Conservation (phyloP, 2,888 invertebrate species). For the Latrodectus hesperus region DNA sequence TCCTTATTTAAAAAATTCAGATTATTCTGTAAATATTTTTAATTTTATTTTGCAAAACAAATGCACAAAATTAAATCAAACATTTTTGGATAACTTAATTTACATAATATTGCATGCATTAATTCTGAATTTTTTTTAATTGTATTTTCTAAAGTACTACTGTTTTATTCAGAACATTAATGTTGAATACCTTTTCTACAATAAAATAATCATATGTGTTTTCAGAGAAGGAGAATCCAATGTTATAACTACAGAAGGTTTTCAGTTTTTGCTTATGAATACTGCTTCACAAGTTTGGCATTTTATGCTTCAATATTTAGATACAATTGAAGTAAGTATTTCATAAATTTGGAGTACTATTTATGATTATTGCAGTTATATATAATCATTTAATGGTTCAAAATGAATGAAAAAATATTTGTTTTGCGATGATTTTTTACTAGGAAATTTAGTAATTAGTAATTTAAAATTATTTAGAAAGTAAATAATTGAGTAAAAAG, state of each 20-base stretch:
- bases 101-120: not conserved
- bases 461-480: no score
- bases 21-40: no score
- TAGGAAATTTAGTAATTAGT: no score
- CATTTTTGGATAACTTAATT: not conserved
- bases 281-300: constrained; percentile 97
- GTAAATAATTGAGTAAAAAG: no score
- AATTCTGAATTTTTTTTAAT: not conserved
- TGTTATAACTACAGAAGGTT: constrained; percentile 94
- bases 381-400: not conserved
- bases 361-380: not conserved
- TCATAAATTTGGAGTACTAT: not conserved
- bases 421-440: not conserved
- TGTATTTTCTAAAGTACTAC: not conserved
- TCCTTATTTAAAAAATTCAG: no score
- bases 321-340: constrained; percentile 84
- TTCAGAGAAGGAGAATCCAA: constrained; percentile 75
- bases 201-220: not conserved
- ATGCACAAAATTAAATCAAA: no score
- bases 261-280: constrained; percentile 95
- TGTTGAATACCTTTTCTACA: not conserved
- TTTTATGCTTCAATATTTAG: constrained; percentile 95
- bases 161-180: not conserved
- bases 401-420: not conserved
- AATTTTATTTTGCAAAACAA: no score